Percentiles rank a stretch among this genome's conserved stretches.
Evolutionary conservation across 2,888 invertebrate species (phyloP).

Genomic region (Coenonympha arcania): DNA sequence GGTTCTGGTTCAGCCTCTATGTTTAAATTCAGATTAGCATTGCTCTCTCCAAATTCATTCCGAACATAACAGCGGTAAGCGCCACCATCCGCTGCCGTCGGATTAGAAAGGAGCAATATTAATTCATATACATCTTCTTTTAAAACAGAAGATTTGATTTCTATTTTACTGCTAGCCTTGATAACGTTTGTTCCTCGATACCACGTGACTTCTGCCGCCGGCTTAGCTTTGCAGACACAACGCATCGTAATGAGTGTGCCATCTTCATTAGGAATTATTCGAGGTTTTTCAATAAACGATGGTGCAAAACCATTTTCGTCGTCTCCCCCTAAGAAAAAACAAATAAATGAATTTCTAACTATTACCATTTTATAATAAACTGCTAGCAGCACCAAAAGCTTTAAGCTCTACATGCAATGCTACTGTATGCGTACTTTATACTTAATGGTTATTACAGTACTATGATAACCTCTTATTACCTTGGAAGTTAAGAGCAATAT

Average conservation of each 20-base stretch:
- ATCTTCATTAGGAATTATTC: slow-evolving; percentile 98
- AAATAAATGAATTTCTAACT: slow-evolving; percentile 12
- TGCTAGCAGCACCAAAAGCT: slow-evolving; percentile 62
- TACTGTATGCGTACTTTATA: slow-evolving; percentile 70
- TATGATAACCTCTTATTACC: slow-evolving; percentile 76
- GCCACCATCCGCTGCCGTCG: slow-evolving; percentile 72
- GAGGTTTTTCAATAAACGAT: slow-evolving; percentile 97
- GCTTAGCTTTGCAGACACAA: slow-evolving; percentile 95
- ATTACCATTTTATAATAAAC: slow-evolving; percentile 2
- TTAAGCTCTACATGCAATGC: slow-evolving; percentile 63
- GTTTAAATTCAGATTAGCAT: slow-evolving; percentile 96
- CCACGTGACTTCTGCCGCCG: slow-evolving; percentile 96
- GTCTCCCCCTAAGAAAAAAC: slow-evolving; percentile 82
- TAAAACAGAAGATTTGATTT: slow-evolving; percentile 82
- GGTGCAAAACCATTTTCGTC: slow-evolving; percentile 95
- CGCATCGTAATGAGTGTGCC: slow-evolving; percentile 98
- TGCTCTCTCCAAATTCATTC: slow-evolving; percentile 97
- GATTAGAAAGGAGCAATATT: slow-evolving; percentile 76
- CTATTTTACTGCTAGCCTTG: slow-evolving; percentile 87
- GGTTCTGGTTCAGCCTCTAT: slow-evolving; percentile 97
- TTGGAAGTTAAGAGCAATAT: slow-evolving; percentile 99
- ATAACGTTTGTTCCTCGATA: slow-evolving; percentile 91
- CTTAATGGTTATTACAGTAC: slow-evolving; percentile 26
- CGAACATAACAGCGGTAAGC: slow-evolving; percentile 90
- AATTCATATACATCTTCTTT: slow-evolving; percentile 92